These are phyloP conservation scores for Drosophila tropicalis DNA, from an alignment of 1,140 invertebrate genomes.

Conservation along the genomic window DNA sequence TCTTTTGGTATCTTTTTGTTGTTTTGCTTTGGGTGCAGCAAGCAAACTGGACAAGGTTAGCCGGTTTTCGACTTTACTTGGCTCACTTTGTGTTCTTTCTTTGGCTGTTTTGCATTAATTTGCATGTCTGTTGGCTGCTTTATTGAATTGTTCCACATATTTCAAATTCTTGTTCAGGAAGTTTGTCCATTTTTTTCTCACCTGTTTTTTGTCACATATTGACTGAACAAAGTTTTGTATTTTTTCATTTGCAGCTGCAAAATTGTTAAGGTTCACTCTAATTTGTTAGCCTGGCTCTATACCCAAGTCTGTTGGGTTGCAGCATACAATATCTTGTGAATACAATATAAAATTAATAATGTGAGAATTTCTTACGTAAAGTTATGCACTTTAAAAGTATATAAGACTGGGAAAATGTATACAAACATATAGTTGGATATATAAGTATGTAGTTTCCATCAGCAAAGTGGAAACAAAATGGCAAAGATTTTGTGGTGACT, in stretches of 20 bases:
- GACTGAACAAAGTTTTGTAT: conserved; percentile 49
- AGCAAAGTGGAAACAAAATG: conserved; percentile 16
- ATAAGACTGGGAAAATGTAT: neutral
- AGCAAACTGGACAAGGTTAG: conserved; percentile 71
- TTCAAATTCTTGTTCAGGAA: conserved; percentile 75
- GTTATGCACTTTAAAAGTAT: conserved; percentile 17
- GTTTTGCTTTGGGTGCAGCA: conserved; percentile 63
- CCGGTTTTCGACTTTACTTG: conserved; percentile 53
- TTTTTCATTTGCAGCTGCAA: conserved; percentile 54
- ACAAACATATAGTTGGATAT: neutral
- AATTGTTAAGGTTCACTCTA: conserved; percentile 50
- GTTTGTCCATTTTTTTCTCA: conserved; percentile 26
- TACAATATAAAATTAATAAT: conserved; percentile 73
- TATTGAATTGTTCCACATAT: conserved; percentile 77
- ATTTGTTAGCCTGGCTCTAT: conserved; percentile 46
- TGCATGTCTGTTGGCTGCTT: conserved; percentile 47
- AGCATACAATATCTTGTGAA: conserved; percentile 58
- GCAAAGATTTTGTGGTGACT: conserved; percentile 22
- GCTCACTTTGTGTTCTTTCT: conserved; percentile 33
- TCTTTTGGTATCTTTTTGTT: conserved; percentile 41
- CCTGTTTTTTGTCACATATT: conserved; percentile 46
- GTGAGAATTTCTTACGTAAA: conserved; percentile 78
- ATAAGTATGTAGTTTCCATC: neutral
- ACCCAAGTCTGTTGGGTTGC: conserved; percentile 29
- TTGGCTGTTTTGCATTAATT: conserved; percentile 27